Percentiles rank a stretch among this genome's conserved stretches.
Conservation (phyloP, 2,888 invertebrate genomes). For the Tetramorium bicarinatum region DNA sequence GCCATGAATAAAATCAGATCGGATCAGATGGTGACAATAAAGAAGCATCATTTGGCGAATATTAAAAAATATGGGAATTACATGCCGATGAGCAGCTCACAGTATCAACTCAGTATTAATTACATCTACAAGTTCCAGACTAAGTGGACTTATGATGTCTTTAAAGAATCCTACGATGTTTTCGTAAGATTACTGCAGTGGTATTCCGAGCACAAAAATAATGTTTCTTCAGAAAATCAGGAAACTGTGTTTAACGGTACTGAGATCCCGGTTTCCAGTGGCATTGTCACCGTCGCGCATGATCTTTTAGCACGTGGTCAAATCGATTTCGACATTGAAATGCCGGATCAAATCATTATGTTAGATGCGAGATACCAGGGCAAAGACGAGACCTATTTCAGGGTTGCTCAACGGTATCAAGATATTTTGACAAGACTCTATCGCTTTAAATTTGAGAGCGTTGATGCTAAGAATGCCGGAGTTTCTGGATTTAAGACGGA, state of each 20-base stretch:
- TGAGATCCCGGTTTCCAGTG: conserved; percentile 86
- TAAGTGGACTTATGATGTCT: conserved; percentile 87
- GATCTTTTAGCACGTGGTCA: conserved; percentile 84
- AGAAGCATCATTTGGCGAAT: conserved; percentile 85
- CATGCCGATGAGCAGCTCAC: conserved; percentile 87
- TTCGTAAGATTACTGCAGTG: conserved; percentile 76
- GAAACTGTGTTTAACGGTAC: conserved; percentile 73
- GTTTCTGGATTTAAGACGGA: conserved; percentile 5
- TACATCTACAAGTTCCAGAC: conserved; percentile 86
- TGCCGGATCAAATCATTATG: conserved; percentile 88
- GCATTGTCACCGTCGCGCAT: conserved; percentile 87
- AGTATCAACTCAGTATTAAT: conserved; percentile 86
- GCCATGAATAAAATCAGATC: conserved; percentile 89
- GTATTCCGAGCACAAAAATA: conserved; percentile 65
- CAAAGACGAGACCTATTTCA: conserved; percentile 86
- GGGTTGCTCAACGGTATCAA: conserved; percentile 85
- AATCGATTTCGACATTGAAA: conserved; percentile 86
- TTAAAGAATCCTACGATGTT: conserved; percentile 83
- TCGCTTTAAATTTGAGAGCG: conserved; percentile 55
- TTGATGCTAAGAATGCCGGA: conserved; percentile 12
- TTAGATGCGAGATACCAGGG: conserved; percentile 87
- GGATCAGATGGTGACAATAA: conserved; percentile 89
- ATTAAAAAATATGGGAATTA: conserved; percentile 85
- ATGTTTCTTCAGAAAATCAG: conserved; percentile 34
- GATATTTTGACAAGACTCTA: conserved; percentile 81